These are phyloP conservation scores for Hippoglossus stenolepis DNA, from an alignment of 2,113 vertebrate species.

Conservation along the genomic window DNA sequence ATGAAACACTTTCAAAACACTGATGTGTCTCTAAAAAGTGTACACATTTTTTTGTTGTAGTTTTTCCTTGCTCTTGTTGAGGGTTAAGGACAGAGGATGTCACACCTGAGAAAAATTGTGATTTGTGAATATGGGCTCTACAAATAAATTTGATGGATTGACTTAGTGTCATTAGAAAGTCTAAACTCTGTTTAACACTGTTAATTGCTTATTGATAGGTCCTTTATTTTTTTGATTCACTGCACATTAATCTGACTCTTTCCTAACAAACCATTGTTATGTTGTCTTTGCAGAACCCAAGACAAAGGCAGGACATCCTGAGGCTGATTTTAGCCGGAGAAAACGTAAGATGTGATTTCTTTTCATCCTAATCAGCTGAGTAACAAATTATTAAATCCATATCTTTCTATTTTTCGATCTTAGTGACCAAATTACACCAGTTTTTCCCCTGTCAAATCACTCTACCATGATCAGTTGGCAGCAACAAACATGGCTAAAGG, in stretches of 20 bases:
- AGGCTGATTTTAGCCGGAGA: constrained; percentile 83
- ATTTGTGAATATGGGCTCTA: too few species aligned
- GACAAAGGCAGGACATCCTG: constrained; percentile 84
- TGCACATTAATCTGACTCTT: neutral
- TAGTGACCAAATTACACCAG: constrained; percentile 12
- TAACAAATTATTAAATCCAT: neutral
- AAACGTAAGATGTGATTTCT: constrained; percentile 75
- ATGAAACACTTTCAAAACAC: neutral
- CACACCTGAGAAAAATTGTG: too few species aligned
- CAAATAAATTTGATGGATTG: too few species aligned
- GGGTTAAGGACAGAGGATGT: too few species aligned
- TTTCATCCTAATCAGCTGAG: neutral
- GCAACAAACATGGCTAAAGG: neutral
- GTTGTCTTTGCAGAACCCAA: constrained; percentile 70
- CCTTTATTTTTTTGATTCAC: neutral
- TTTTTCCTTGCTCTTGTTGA: too few species aligned
- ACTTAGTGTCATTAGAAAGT: neutral
- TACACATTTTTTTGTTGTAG: too few species aligned
- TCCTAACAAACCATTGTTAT: neutral
- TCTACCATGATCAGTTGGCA: neutral
- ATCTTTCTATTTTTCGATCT: neutral
- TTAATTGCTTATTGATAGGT: too few species aligned
- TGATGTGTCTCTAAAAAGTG: neutral
- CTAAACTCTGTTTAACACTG: neutral
- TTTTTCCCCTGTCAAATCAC: constrained; percentile 22